Conservation (phyloP, 2,888 invertebrate species). For the Polyploca ridens region DNA sequence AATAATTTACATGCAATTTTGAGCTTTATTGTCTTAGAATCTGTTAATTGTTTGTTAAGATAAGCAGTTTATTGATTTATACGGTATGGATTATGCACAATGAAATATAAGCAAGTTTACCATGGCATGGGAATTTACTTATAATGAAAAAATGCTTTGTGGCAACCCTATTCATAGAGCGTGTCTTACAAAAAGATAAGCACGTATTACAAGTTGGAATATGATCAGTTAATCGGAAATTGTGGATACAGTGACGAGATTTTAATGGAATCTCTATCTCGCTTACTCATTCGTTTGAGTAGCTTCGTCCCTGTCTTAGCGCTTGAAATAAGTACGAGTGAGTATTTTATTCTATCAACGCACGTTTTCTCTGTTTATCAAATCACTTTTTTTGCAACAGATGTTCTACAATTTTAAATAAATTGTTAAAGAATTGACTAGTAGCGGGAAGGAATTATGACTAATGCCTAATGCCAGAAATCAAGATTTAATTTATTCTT, state of each 20-base stretch:
- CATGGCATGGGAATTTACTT: no score
- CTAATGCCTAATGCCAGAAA: no score
- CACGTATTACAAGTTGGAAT: neutral
- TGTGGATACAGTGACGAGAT: neutral
- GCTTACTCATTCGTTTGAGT: neutral
- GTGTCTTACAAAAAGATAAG: neutral
- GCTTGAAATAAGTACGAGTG: neutral
- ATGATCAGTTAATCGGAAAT: neutral
- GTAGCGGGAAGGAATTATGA: no score
- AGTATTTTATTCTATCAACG: neutral
- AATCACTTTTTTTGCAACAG: neutral
- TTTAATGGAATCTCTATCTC: conserved; percentile 2
- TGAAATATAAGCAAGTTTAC: no score
- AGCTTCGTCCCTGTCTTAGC: neutral
- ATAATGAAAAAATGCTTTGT: neutral
- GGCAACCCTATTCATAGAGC: neutral
- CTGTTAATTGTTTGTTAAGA: conserved; percentile 17
- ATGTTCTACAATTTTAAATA: no score
- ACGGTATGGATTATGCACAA: no score
- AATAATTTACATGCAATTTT: conserved; percentile 46
- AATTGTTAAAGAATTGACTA: no score
- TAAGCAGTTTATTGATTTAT: no score
- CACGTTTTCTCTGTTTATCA: no score
- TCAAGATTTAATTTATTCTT: no score
- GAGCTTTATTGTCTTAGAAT: conserved; percentile 34